Conservation (phyloP, 2,888 invertebrate genomes). For the Bellardia bayeri region DNA sequence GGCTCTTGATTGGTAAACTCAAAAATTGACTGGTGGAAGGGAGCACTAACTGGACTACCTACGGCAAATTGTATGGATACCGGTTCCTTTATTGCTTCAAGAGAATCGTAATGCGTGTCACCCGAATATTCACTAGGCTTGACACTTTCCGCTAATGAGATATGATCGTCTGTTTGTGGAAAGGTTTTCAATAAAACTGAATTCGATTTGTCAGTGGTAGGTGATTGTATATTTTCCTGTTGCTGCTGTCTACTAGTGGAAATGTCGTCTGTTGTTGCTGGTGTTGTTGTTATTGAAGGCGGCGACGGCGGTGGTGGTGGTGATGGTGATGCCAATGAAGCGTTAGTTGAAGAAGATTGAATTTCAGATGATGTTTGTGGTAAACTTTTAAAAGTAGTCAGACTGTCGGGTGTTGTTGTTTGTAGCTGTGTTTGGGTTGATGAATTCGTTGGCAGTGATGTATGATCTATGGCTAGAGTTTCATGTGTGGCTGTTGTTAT, state of each 20-base stretch:
- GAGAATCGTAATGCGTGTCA: slow-evolving; percentile 38
- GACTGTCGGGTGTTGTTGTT: slow-evolving; percentile 37
- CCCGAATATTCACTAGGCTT: slow-evolving; percentile 73
- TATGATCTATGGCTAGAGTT: slow-evolving; percentile 46
- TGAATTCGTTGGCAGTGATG: slow-evolving; percentile 68
- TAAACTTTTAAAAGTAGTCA: slow-evolving; percentile 50
- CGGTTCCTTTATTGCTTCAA: slow-evolving; percentile 63
- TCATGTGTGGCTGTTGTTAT: slow-evolving; percentile 33
- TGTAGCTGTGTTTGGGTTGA: slow-evolving; percentile 72
- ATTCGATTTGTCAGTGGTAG: slow-evolving; percentile 64
- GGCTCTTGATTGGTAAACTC: slow-evolving; percentile 73
- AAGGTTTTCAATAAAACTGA: slow-evolving; percentile 74
- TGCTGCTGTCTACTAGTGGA: slow-evolving; percentile 63
- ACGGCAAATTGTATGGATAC: slow-evolving; percentile 80
- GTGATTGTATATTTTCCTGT: slow-evolving; percentile 56
- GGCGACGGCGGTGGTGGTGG: slow-evolving; percentile 39
- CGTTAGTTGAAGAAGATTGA: slow-evolving; percentile 66
- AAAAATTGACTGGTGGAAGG: slow-evolving; percentile 72
- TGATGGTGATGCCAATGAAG: slow-evolving; percentile 65
- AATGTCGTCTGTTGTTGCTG: slow-evolving; percentile 31
- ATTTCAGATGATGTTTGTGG: slow-evolving; percentile 68
- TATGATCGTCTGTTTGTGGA: slow-evolving; percentile 76
- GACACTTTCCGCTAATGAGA: slow-evolving; percentile 81
- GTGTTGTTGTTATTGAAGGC: slow-evolving; percentile 38
- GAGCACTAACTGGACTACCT: slow-evolving; percentile 82